These are phyloP conservation scores for Gonocerus acuteangulatus DNA, from an alignment of 2,888 invertebrate species.

Conservation along the genomic window DNA sequence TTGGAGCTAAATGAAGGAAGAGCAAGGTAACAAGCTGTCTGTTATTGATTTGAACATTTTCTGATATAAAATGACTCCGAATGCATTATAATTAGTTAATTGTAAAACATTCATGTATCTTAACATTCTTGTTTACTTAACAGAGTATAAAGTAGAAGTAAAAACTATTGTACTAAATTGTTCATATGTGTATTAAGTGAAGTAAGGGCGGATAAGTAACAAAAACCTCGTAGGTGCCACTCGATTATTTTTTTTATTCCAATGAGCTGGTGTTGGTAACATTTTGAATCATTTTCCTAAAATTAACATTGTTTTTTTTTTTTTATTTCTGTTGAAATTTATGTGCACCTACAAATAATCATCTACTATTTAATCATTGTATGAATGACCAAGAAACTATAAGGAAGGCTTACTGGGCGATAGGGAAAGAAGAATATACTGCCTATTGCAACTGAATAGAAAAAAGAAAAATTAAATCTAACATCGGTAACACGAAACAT, in stretches of 20 bases:
- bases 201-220: constrained; percentile 21
- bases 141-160: constrained; percentile 32
- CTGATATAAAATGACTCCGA: constrained; percentile 21
- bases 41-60: constrained; percentile 24
- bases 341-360: constrained; percentile 22
- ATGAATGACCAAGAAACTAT: constrained; percentile 25
- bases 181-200: constrained; percentile 26
- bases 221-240: constrained; percentile 23
- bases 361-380: constrained; percentile 21
- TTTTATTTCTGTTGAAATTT: constrained; percentile 13
- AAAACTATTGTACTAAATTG: constrained; percentile 36
- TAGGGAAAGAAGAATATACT: constrained; percentile 13
- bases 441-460: constrained; percentile 6
- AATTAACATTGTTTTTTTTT: not conserved
- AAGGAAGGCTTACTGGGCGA: constrained; percentile 19
- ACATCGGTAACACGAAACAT: constrained; percentile 26
- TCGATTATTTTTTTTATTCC: constrained; percentile 6
- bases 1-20: constrained; percentile 1
- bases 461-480: constrained; percentile 18
- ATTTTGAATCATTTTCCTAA: constrained; percentile 20
- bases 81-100: constrained; percentile 27
- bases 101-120: constrained; percentile 34
- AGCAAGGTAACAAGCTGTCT: not conserved
- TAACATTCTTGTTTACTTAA: constrained; percentile 35
- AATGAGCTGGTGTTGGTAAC: constrained; percentile 16